phyloP scores from a whole-genome alignment of 2,797 vertebrate species.

The Diglossa cyanea region DNA sequence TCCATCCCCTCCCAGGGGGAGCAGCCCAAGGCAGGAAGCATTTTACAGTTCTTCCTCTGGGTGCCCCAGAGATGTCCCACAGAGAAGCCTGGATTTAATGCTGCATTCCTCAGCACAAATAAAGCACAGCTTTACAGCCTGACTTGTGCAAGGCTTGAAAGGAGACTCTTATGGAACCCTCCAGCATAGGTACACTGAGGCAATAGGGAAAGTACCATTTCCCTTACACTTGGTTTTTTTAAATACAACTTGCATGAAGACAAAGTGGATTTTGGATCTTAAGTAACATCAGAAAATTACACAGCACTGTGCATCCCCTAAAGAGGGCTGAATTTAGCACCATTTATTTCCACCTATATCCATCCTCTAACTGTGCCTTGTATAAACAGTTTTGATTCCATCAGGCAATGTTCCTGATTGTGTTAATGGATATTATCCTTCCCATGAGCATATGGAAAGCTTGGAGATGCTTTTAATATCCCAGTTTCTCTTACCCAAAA shows the following conservation, averaged over 20 bases:
- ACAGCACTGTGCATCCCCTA: background rate
- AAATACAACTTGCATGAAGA: background rate
- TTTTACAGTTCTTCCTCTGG: constrained; percentile 56
- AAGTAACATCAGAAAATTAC: background rate
- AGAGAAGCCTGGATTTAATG: constrained; percentile 59
- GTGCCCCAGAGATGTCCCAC: constrained; percentile 59
- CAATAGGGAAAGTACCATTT: background rate
- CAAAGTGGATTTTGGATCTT: background rate
- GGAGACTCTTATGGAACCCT: background rate
- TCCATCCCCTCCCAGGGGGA: constrained; percentile 72
- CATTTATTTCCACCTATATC: background rate
- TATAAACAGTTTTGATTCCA: background rate
- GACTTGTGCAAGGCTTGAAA: background rate
- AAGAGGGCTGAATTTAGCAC: background rate
- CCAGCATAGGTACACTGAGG: background rate
- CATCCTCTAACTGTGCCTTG: background rate
- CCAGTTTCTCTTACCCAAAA: background rate
- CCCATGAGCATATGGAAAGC: background rate
- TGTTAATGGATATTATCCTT: background rate
- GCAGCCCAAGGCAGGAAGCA: constrained; percentile 73
- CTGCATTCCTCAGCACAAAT: constrained; percentile 65
- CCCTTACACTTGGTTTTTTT: background rate
- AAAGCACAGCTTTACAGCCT: constrained; percentile 39
- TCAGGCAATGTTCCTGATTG: background rate
- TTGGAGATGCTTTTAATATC: background rate